Base-by-base conservation (phyloP, 2,113 vertebrate genomes). In the Hemicordylus capensis region DNA sequence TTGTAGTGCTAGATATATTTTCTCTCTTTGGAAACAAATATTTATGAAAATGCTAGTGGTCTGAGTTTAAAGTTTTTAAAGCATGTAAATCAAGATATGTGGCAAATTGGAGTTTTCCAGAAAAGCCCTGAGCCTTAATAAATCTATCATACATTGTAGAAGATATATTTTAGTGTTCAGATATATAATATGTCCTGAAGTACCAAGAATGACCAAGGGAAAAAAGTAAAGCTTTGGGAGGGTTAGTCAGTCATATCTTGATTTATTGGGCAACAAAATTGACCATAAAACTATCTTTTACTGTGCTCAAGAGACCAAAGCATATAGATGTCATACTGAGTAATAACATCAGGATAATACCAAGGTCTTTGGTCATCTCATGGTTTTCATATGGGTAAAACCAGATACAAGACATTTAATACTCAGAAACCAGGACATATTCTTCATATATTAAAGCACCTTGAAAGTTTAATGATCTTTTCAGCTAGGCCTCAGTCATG, bases 231-330 rank as follows among this genome's bases (percentile, higher is more conserved):
- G 31, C 88, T 93, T 92, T 93, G 76, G 78, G 90, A 85, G 79
- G 80, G 75, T 63, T 73, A 81, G 34, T 69, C 84, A 83, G 89
- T 92, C 93, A 80, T 80, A 51, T 66, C 87, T 90, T 94, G 92
- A 94, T 94, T 94, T 93, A 93, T 92, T 89, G 84, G 64, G 81
- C 87, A 94, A 87, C 88, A 93, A 94, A 93, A 94, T 86, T 86
- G 91, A 89, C 88, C 88, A 86, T 95, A 94, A 95, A 93, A 85
- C 88, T 91, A 44, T 67, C 19, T 93, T 93, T 88, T 91, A 91
- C 83, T 77, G 59, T 87, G 85, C 91, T 92, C 87, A 78, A 82
- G 92, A 88, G 93, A 93, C 67, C 39, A 66, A 90, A 83, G 69
- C 83, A 89, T 89, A 93, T 89, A 89, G 87, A 89, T 94, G 91